Conservation (phyloP, 2,797 vertebrate genomes). For the Malacoctenus gilli region DNA sequence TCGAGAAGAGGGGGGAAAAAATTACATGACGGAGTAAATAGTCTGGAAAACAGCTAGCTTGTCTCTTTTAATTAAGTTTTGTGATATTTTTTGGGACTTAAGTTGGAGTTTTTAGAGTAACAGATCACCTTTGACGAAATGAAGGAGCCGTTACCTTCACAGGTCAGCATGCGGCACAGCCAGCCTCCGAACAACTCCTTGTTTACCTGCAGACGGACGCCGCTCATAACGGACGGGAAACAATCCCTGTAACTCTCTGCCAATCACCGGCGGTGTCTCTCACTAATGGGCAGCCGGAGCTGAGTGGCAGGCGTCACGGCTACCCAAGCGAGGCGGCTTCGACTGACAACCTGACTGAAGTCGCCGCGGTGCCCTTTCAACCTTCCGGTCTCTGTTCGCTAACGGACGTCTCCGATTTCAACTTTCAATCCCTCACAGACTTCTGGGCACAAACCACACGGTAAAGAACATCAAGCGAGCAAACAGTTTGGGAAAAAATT, state of each 20-base stretch:
- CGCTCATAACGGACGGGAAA: not conserved
- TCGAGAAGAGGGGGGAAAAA: not conserved
- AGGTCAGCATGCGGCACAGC: not conserved
- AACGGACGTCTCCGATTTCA: not conserved
- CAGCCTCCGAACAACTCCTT: too few species aligned
- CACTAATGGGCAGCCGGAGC: slow-evolving; percentile 3
- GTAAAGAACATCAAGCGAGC: not conserved
- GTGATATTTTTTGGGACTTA: too few species aligned
- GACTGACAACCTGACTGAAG: slow-evolving; percentile 2
- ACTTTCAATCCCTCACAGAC: not conserved
- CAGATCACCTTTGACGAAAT: too few species aligned
- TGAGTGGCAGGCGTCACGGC: slow-evolving; percentile 4
- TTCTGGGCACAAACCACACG: not conserved
- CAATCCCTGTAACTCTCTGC: not conserved
- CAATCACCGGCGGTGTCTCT: not conserved
- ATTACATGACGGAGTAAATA: too few species aligned
- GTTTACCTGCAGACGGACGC: too few species aligned
- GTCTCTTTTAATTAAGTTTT: not conserved
- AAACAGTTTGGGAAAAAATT: not conserved
- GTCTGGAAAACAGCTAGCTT: not conserved
- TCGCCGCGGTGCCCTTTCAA: slow-evolving; percentile 2
- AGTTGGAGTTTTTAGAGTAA: not conserved
- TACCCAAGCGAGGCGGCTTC: not conserved
- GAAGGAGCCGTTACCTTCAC: too few species aligned
- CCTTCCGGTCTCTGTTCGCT: not conserved